Evolutionary conservation across 2,888 invertebrate genomes (phyloP).

Genomic region (Physocephala rufipes): DNA sequence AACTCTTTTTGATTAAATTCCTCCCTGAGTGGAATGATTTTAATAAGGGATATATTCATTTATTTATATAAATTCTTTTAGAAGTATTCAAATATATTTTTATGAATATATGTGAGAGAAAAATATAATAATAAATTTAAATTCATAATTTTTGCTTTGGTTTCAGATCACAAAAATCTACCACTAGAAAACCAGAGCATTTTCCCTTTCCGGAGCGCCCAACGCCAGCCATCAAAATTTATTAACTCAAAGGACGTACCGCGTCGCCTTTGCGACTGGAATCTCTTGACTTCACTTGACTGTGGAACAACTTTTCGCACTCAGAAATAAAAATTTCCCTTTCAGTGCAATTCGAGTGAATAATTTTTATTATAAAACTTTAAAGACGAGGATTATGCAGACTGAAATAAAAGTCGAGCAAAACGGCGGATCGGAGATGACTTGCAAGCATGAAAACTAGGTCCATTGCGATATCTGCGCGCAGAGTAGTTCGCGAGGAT

Average conservation of each 20-base stretch:
- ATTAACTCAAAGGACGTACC: neutral
- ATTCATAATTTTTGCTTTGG: too few species aligned
- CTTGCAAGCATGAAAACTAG: neutral
- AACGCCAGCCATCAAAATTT: neutral
- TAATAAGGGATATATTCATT: too few species aligned
- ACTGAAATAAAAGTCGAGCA: constrained; percentile 17
- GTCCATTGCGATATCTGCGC: neutral
- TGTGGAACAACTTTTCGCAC: constrained; percentile 27
- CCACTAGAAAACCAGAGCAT: too few species aligned
- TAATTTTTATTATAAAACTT: constrained; percentile 35
- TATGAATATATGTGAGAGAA: too few species aligned
- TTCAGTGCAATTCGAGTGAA: constrained; percentile 16
- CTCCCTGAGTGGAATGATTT: too few species aligned
- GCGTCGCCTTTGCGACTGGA: neutral
- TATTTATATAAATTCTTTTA: too few species aligned
- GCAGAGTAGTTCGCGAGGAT: neutral
- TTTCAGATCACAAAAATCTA: too few species aligned
- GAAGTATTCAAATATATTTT: too few species aligned
- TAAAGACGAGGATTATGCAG: constrained; percentile 16
- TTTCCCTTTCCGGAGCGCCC: too few species aligned
- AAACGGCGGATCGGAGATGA: too few species aligned
- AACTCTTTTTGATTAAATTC: too few species aligned
- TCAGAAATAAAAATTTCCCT: neutral
- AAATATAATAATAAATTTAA: too few species aligned
- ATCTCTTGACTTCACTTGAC: constrained; percentile 23